These are phyloP conservation scores for Nasonovia ribisnigri DNA, from an alignment of 2,888 invertebrate genomes.

Conservation along the genomic window DNA sequence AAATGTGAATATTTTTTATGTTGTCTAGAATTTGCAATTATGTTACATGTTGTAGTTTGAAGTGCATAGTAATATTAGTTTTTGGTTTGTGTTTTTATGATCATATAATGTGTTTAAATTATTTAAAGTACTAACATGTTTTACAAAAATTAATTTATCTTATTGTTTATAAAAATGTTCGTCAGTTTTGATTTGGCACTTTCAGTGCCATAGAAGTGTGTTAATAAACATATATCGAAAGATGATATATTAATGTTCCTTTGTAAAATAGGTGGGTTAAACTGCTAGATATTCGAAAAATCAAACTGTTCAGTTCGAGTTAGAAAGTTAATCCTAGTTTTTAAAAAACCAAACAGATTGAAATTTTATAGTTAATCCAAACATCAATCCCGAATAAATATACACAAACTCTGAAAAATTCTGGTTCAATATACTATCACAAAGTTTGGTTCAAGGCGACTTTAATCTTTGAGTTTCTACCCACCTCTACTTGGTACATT, in stretches of 20 bases:
- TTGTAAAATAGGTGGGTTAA: too few relatives aligned
- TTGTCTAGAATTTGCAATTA: neutral
- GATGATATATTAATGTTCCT: neutral
- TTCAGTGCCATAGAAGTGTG: neutral
- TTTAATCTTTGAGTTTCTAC: too few relatives aligned
- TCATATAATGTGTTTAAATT: neutral
- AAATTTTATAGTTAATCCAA: too few relatives aligned
- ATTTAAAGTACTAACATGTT: conserved; percentile 21
- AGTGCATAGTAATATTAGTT: conserved; percentile 2
- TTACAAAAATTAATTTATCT: conserved; percentile 20
- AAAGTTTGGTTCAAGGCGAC: too few relatives aligned
- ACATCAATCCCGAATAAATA: too few relatives aligned
- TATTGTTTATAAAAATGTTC: neutral
- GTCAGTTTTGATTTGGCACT: neutral
- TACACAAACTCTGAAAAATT: too few relatives aligned
- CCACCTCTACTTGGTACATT: neutral
- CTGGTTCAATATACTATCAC: too few relatives aligned
- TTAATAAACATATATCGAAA: neutral
- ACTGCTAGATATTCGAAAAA: too few relatives aligned
- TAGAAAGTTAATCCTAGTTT: too few relatives aligned
- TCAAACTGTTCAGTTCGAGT: too few relatives aligned
- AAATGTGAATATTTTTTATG: neutral
- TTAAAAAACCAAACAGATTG: too few relatives aligned
- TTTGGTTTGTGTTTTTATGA: conserved; percentile 2
- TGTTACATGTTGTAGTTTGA: conserved; percentile 4